Evolutionary conservation across 2,888 invertebrate genomes (phyloP), one percentile per base, ranked within the genome.

Genomic region (Dryocosmus kuriphilus): DNA sequence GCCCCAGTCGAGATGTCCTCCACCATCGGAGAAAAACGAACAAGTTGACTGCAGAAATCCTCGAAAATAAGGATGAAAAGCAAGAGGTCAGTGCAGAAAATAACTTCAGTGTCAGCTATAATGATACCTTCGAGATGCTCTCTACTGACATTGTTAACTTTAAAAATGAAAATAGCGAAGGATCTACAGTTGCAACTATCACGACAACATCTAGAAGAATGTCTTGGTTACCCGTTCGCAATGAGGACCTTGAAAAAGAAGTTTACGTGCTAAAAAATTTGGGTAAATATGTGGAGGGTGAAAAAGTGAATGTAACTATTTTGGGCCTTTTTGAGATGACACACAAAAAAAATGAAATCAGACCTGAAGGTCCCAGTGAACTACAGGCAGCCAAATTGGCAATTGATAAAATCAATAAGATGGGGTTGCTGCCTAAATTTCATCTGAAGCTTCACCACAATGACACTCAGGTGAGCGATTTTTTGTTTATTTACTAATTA

Each of bases 271-370:
- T 9, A 2, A 46, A 27, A 30, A 71, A 71, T 71, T 16, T 24
- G n/a, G 19, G 5, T 9, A 67, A 51, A 24, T 51, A n/a, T 32
- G 46, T 30, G 11, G 22, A n/a, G 8, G 51, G 30, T 60, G 85
- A 86, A 76, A 90, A 89, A 83, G 86, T 94, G 63, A 93, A 94
- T 87, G 93, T 95, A 65, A 94, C 95, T 0, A 94, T 97, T 81
- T 93, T 97, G 86, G 97, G 97, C 0, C 93, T 97, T 30, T 97
- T 97, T 90, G 97, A 97, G 92, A 92, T 97, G 87, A 95, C 95
- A 11, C 94, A 94, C n/a, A n/a, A n/a, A 1, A 92, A 92, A 79
- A 93, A 93, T 14, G 94, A 95, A 2, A 93, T 93, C 0, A 92
- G 96, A 78, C 93, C 93, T 65, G 95, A 96, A 83, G 96, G 97